phyloP scores from a whole-genome alignment of 2,888 invertebrate species.

The Eudemis profundana region DNA sequence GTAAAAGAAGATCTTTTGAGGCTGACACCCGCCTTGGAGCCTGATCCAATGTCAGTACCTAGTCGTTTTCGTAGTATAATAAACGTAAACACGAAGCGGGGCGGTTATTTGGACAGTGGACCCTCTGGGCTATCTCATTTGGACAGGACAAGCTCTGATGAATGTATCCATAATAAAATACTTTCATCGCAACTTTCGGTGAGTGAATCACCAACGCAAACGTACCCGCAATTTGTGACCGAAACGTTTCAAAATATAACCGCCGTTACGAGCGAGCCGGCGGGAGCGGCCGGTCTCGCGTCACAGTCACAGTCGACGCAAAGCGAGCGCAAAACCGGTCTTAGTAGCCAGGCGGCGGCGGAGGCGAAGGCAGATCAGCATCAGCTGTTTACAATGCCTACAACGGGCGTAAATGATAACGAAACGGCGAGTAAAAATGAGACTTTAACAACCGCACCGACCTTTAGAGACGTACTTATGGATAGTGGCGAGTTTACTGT shows the following conservation, averaged over 20 bases:
- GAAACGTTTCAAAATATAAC: neutral
- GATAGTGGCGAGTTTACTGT: neutral
- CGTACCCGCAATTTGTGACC: neutral
- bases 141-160: too few species aligned
- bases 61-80: neutral
- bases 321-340: neutral
- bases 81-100: neutral
- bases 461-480: neutral
- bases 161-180: too few species aligned
- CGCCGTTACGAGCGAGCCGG: neutral
- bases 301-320: neutral
- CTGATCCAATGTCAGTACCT: too few species aligned
- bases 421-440: neutral
- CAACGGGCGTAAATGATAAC: neutral
- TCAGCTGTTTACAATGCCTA: neutral
- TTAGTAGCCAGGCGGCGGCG: neutral
- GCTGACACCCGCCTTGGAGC: too few species aligned
- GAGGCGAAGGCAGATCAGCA: neutral
- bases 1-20: neutral
- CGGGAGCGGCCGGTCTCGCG: neutral
- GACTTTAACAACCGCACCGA: neutral
- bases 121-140: neutral
- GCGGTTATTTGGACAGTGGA: slow-evolving; percentile 10
- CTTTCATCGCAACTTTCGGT: too few species aligned
- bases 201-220: too few species aligned